These are phyloP conservation scores for Setipinna tenuifilis DNA, from an alignment of 2,797 vertebrate species.

Conservation along the genomic window DNA sequence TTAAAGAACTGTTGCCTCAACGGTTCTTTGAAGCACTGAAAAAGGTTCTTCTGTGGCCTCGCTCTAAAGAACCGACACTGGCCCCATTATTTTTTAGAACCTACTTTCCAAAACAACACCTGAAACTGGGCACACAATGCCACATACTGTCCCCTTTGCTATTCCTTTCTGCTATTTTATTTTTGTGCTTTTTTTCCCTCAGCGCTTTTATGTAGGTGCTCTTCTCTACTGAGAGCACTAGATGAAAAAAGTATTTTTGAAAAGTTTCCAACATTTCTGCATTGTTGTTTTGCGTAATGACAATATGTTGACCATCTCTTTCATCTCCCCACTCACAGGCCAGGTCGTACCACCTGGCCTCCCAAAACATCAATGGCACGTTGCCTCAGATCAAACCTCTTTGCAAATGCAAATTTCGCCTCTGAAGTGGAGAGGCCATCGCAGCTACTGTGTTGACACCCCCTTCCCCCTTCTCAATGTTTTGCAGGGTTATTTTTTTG, in stretches of 20 bases:
- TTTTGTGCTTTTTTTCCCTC: too few species aligned
- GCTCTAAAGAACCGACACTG: too few species aligned
- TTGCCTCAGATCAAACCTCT: neutral
- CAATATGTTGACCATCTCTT: neutral
- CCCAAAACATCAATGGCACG: neutral
- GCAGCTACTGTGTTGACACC: neutral
- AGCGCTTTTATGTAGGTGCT: neutral
- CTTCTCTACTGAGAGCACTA: neutral
- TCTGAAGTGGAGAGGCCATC: neutral
- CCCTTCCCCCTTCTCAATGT: neutral
- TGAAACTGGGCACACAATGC: neutral
- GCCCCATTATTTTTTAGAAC: too few species aligned
- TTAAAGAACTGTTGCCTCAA: too few species aligned
- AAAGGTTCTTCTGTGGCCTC: too few species aligned
- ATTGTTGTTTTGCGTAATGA: slow-evolving; percentile 5
- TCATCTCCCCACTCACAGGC: neutral
- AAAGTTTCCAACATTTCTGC: too few species aligned
- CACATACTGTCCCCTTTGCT: neutral
- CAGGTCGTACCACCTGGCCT: neutral
- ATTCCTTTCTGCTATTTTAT: neutral
- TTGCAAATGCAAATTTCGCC: neutral
- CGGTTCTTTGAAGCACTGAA: too few species aligned
- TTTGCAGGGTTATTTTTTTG: neutral
- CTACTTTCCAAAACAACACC: too few species aligned
- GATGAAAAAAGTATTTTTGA: neutral